Conservation (phyloP, 1,140 invertebrate genomes). For the Lasioglossum albipes region DNA sequence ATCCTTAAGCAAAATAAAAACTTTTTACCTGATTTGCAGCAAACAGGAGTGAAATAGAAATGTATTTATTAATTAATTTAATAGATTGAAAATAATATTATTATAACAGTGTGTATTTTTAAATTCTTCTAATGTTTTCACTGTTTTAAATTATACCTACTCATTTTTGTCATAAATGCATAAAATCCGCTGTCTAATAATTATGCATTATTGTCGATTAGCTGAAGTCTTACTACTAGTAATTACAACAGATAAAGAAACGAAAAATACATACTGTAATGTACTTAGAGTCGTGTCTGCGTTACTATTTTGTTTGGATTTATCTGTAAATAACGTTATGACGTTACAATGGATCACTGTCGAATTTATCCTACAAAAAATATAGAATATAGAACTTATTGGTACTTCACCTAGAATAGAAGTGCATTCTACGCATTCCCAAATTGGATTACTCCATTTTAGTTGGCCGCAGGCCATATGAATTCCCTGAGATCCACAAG, state of each 20-base stretch:
- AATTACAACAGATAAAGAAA: background rate
- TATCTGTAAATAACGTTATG: constrained; percentile 24
- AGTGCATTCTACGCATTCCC: constrained; percentile 75
- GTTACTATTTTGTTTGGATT: background rate
- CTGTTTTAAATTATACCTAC: too few relatives aligned
- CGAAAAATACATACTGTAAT: constrained; percentile 13
- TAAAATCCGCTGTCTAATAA: background rate
- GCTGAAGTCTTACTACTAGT: background rate
- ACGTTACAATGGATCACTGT: background rate
- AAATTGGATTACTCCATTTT: constrained; percentile 70
- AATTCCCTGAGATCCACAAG: constrained; percentile 82
- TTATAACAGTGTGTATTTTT: too few relatives aligned
- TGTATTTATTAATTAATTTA: too few relatives aligned
- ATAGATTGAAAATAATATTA: too few relatives aligned
- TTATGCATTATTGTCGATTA: background rate
- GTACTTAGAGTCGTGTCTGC: constrained; percentile 5
- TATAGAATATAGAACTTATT: background rate
- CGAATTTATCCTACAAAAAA: background rate
- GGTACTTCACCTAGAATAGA: constrained; percentile 63
- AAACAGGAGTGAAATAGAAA: too few relatives aligned
- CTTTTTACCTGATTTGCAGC: too few relatives aligned
- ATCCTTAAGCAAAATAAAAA: too few relatives aligned
- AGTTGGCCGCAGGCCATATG: constrained; percentile 80
- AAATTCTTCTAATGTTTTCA: too few relatives aligned
- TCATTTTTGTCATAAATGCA: too few relatives aligned